Percentiles rank a stretch among this genome's conserved stretches.
These are phyloP conservation scores for Eupithecia pulchellata DNA, from an alignment of 2,888 invertebrate species.

Conservation along the genomic window DNA sequence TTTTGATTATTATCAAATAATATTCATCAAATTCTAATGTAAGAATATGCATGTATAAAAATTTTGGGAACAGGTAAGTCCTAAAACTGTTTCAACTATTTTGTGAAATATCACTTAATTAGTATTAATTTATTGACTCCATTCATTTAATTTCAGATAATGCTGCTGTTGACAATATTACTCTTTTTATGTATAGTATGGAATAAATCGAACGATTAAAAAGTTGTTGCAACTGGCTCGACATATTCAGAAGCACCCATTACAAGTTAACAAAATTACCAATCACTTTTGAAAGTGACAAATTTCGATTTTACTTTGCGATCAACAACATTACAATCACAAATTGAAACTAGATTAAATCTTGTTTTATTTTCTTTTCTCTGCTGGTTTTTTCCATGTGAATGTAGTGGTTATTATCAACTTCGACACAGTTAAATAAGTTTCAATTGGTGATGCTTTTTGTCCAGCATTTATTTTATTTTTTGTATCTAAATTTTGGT, in stretches of 20 bases:
- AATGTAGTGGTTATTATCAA: neutral
- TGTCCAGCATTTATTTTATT: too few relatives aligned
- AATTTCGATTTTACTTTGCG: slow-evolving; percentile 8
- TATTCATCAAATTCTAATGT: neutral
- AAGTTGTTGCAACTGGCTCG: slow-evolving; percentile 41
- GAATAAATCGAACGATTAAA: slow-evolving; percentile 39
- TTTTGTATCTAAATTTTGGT: too few relatives aligned
- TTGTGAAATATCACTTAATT: too few relatives aligned
- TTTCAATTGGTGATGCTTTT: neutral
- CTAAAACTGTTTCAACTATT: neutral
- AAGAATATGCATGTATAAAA: neutral
- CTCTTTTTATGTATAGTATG: neutral
- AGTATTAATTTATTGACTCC: too few relatives aligned
- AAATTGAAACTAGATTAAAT: neutral
- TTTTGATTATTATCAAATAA: neutral
- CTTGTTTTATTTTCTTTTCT: neutral
- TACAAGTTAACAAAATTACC: slow-evolving; percentile 46
- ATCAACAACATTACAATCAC: neutral
- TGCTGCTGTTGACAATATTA: too few relatives aligned
- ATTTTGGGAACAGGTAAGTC: neutral
- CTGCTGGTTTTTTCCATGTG: neutral
- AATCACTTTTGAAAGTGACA: slow-evolving; percentile 31
- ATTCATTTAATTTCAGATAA: too few relatives aligned
- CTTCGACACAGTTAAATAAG: neutral
- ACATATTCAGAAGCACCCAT: slow-evolving; percentile 60